These are phyloP conservation scores for Meta bourneti DNA, from an alignment of 2,888 invertebrate genomes.

Conservation along the genomic window DNA sequence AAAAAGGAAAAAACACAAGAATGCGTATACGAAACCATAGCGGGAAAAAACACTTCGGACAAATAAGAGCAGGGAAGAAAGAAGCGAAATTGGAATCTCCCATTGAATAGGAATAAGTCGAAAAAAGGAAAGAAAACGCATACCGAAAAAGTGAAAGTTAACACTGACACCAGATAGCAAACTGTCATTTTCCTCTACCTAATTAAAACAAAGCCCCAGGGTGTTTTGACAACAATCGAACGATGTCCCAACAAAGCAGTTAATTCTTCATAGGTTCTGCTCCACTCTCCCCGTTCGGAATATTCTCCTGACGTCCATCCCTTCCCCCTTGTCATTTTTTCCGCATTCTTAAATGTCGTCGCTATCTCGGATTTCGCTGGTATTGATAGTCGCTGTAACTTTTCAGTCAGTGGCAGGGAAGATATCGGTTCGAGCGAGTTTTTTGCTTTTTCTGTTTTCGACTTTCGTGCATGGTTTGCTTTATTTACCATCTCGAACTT, in stretches of 20 bases:
- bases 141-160: conserved; percentile 68
- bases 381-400: conserved; percentile 54
- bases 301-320: not conserved
- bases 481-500: conserved; percentile 57
- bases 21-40: conserved; percentile 32
- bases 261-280: conserved; percentile 45
- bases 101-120: conserved; percentile 18
- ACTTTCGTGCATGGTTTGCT: conserved; percentile 40
- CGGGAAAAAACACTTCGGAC: conserved; percentile 4
- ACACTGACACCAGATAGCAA: conserved; percentile 63
- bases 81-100: conserved; percentile 15
- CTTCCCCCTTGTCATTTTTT: conserved; percentile 36
- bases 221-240: conserved; percentile 72
- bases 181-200: conserved; percentile 59
- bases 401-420: conserved; percentile 30
- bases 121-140: conserved; percentile 41
- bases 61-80: not conserved
- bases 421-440: conserved; percentile 60
- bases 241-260: conserved; percentile 53
- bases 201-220: conserved; percentile 73
- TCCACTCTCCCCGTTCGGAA: conserved; percentile 12
- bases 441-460: conserved; percentile 46
- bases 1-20: not conserved
- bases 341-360: conserved; percentile 74
- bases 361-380: conserved; percentile 59